Evolutionary conservation across 2,113 vertebrate species (phyloP), one percentile per base, ranked within the genome.

Genomic region (Agapornis roseicollis): DNA sequence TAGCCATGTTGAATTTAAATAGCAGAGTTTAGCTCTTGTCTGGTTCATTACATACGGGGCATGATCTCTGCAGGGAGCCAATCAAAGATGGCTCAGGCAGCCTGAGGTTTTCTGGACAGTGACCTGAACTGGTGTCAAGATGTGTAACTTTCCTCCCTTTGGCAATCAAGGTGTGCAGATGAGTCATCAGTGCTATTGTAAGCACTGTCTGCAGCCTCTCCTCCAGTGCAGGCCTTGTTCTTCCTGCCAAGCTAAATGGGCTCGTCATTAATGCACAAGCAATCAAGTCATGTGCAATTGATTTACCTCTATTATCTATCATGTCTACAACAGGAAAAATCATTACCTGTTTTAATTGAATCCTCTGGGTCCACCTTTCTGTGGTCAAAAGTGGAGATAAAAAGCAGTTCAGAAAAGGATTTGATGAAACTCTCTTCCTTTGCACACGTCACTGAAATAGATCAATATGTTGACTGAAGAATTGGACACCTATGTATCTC

Each of bases 31-130:
- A 83, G 50, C 20, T 5, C 33, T 78, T 4, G 0, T 10, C 37
- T 60, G 70, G n/a, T 27, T 55, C 10, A 4, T 77, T n/a, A 9
- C 4, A 6, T 24, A 13, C 0, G 0, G 60, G 41, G 8, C 23
- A 6, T 10, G 58, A 44, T 68, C 18, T 78, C 79, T 81, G 35
- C 68, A 55, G 69, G 72, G 35, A 39, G 31, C 17, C n/a, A 49
- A 17, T 49, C 79, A 69, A 76, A 25, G 52, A 8, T 61, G 47
- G 66, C 78, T 76, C 47, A 29, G 47, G n/a, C n/a, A 83, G 7
- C 29, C 52, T 76, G n/a, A 42, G 14, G 58, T 39, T 91, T 85
- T 64, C 58, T 39, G 80, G 22, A 81, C 33, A 22, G 39, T 50
- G 58, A 65, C 82, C 44, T 65, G 71, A 77, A 58, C 3, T 42